A percentile compares a stretch with the other conserved stretches of the same genome.
Evolutionary conservation across 53 echinoderm and acorn worm species (phyloP).

Genomic region (Actinopyga echinites): DNA sequence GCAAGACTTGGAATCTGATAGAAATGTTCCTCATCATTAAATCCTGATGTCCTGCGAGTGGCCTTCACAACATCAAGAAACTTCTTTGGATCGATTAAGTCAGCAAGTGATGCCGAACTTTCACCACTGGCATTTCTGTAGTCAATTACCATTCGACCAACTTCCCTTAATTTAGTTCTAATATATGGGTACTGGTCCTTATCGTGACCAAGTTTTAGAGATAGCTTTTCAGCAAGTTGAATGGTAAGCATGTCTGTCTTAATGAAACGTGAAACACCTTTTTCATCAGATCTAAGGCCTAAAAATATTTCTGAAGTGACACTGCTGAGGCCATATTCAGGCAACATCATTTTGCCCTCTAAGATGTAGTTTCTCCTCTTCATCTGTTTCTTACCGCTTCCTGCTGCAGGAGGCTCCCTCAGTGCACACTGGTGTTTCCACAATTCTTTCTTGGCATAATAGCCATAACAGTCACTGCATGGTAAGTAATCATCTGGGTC

Average conservation of each 20-base stretch:
- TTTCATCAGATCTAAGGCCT: constrained; percentile 15
- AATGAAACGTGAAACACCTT: constrained; percentile 11
- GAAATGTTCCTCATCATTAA: constrained; percentile 11
- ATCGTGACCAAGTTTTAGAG: constrained; percentile 41
- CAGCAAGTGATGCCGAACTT: background rate
- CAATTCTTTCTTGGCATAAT: constrained; percentile 48
- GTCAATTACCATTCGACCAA: constrained; percentile 19
- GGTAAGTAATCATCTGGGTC: constrained; percentile 44
- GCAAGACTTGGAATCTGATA: constrained; percentile 40
- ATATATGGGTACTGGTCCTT: constrained; percentile 9
- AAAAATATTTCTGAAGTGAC: constrained; percentile 11
- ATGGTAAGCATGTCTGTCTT: constrained; percentile 50
- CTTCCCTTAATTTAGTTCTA: constrained; percentile 25
- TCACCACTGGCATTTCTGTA: constrained; percentile 13
- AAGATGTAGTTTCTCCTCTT: background rate
- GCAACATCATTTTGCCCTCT: constrained; percentile 33
- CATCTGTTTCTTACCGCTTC: too few species aligned
- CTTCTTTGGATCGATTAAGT: constrained; percentile 39
- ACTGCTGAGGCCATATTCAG: constrained; percentile 2
- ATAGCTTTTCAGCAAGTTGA: constrained; percentile 57
- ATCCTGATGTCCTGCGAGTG: constrained; percentile 21
- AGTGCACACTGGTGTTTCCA: constrained; percentile 62
- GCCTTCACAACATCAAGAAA: constrained; percentile 28
- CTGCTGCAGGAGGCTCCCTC: too few species aligned
- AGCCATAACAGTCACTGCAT: constrained; percentile 49